Evolutionary conservation across 2,797 vertebrate genomes (phyloP), one percentile per base, ranked within the genome.

Genomic region (Tiaroga cobitis): DNA sequence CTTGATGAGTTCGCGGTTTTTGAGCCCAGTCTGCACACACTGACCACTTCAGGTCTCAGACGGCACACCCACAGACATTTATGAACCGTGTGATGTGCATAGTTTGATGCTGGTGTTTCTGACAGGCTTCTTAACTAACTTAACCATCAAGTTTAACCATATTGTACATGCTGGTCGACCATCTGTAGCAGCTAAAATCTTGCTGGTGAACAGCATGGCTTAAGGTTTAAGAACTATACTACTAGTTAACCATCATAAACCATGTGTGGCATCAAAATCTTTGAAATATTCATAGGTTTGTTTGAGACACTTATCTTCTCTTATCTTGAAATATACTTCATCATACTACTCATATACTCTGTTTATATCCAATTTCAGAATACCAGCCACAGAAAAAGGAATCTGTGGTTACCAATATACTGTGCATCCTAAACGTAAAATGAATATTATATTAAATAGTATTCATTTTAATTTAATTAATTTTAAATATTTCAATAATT

Each of bases 1-100:
- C 82, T 78, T 84, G 65, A 78, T 59, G 74, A 76, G 61, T 68
- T 54, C 77, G 46, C 19, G n/a, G 46, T 84, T 84, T 84, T 13
- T 41, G 32, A 63, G 81, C 41, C 61, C 29, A 76, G 61, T 76
- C 72, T 76, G 82, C n/a, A 54, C 15, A 72, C 9, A 72, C 34
- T 81, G 67, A 70, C 65, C 46, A 34, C 82, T 77, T 77, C 34
- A 51, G 73, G 82, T 49, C 72, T 82, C 4, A 43, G 63, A 24
- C 2, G 11, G 51, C 51, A 56, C 72, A 70, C 24, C 24, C 67
- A 26, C 46, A 29, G 15, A 29, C 32, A 37, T 70, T 81, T 81
- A 70, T 54, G 21, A 54, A 54, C 8, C 32, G 6, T 56, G 46
- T 56, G 32, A 54, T 70, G 80, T 37, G 34, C 43, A n/a, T 29